Evolutionary conservation across 2,888 invertebrate genomes (phyloP), one percentile per base, ranked within the genome.

Genomic region (Hemistola chrysoprasaria): DNA sequence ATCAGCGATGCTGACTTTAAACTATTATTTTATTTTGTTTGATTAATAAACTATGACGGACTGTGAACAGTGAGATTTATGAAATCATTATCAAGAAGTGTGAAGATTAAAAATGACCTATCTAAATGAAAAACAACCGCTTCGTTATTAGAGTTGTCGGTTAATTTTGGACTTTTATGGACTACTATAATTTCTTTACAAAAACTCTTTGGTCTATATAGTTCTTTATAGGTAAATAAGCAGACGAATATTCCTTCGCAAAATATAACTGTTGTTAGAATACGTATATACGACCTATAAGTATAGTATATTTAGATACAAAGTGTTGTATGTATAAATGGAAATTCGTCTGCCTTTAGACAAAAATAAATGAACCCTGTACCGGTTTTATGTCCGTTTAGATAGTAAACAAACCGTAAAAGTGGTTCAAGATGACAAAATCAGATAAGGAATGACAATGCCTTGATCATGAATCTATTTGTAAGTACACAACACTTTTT

Each of bases 301-400:
- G 24, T 48, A 35, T 33, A 38, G 41, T 53, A 54, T 48, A 48
- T 39, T 44, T 43, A 43, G 47, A 44, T 52, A 55, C 49, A 54
- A 55, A 50, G 47, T 52, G 47, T 40, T 38, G 35, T 59, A 57
- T 48, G 61, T 53, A 62, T 66, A 70, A 65, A 71, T 62, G 65
- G 66, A 70, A 73, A 71, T 62, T 59, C 70, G 72, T 69, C 77
- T 75, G 78, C 79, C 62, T 47, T 67, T 76, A 77, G 77, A 77
- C 67, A 78, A 81, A 84, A 82, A 77, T 78, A 84, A 84, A 77
- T 69, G 47, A 83, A 87, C 87, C 87, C 87, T 87, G 87, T 87
- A 78, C 86, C 86, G 82, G 83, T 71, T 65, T 57, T 66, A 69
- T 85, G 85, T 87, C 84, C 86, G 87, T 70, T 83, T 81, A 61